These are phyloP conservation scores for Gavia stellata DNA, from an alignment of 2,113 vertebrate genomes.

Conservation along the genomic window DNA sequence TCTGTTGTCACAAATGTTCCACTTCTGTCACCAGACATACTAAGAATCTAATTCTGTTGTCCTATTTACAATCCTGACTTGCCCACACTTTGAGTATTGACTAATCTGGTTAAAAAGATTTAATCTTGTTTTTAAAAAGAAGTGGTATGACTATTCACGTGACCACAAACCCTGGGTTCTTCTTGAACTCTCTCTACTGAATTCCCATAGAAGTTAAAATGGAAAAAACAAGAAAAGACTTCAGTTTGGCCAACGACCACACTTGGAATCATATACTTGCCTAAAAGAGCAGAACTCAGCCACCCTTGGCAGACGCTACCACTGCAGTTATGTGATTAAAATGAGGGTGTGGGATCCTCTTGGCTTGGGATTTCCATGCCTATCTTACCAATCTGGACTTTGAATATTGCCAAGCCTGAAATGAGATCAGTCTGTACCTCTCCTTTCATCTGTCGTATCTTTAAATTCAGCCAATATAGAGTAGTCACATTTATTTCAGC, in stretches of 20 bases:
- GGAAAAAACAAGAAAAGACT: background rate
- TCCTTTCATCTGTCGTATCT: background rate
- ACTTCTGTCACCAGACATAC: background rate
- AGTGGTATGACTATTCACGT: background rate
- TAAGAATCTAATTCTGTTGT: background rate
- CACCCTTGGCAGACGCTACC: background rate
- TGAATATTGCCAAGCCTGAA: background rate
- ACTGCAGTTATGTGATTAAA: background rate
- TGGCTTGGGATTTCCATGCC: background rate
- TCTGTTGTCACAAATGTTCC: background rate
- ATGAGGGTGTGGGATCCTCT: background rate
- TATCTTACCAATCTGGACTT: background rate
- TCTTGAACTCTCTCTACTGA: background rate
- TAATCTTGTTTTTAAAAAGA: background rate
- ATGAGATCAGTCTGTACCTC: background rate
- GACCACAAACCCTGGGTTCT: background rate
- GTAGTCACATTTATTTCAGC: background rate
- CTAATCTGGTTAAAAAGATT: background rate
- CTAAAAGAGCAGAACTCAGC: background rate
- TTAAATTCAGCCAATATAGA: background rate
- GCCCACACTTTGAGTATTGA: background rate
- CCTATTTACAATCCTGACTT: background rate
- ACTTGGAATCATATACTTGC: background rate
- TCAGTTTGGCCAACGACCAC: background rate
- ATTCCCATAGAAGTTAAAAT: background rate